Conservation (phyloP, 2,113 vertebrate genomes). For the Mandrillus leucophaeus region DNA sequence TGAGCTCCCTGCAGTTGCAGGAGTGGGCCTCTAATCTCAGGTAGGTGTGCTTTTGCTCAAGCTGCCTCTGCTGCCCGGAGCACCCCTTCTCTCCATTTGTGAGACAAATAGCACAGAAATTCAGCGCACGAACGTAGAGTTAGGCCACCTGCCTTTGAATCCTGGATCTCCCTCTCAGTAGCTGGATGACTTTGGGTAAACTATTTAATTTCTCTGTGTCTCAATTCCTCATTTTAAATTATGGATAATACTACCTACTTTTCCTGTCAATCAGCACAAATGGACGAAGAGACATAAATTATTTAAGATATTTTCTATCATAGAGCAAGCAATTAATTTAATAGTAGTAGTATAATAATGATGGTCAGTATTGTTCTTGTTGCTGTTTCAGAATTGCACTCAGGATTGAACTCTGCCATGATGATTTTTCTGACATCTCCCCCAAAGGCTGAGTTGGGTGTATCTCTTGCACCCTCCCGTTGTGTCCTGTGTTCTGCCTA, state of each 20-base stretch:
- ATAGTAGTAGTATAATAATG: not conserved
- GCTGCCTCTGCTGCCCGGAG: not conserved
- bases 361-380: not conserved
- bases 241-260: not conserved
- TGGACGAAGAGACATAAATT: not conserved
- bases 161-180: not conserved
- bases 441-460: not conserved
- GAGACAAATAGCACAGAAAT: not conserved
- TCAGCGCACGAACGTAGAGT: no score
- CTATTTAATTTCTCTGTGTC: not conserved
- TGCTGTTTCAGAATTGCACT: not conserved
- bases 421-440: not conserved
- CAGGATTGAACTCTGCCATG: not conserved
- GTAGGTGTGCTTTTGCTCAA: fast-evolving
- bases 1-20: not conserved
- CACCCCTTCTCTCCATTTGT: not conserved
- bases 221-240: not conserved
- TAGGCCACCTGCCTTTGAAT: not conserved
- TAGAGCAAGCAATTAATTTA: not conserved
- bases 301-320: not conserved
- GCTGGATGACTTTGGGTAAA: not conserved
- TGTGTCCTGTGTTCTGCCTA: not conserved
- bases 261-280: not conserved
- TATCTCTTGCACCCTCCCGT: not conserved
- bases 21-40: not conserved